Evolutionary conservation across 2,797 vertebrate species (phyloP).

Genomic region (Mormyrops attenuatus): DNA sequence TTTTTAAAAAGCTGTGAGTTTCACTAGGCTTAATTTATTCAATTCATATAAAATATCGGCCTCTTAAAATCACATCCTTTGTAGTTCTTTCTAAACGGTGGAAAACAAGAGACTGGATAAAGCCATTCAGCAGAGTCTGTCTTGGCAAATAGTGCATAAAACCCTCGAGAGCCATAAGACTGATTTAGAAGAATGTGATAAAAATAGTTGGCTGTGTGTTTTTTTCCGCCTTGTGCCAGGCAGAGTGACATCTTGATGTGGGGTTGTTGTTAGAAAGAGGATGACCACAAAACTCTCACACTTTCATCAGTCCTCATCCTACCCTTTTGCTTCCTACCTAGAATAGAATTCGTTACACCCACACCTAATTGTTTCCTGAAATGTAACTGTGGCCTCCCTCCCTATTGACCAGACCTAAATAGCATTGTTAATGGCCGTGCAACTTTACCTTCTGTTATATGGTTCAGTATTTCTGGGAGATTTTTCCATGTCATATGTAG

Average conservation of each 20-base stretch:
- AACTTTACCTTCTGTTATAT: not conserved
- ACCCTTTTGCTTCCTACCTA: slow-evolving; percentile 20
- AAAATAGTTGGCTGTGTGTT: not conserved
- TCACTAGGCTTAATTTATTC: not conserved
- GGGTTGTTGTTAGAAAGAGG: not conserved
- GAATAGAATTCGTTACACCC: slow-evolving; percentile 33
- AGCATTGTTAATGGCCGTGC: slow-evolving; percentile 28
- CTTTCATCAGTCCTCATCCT: slow-evolving; percentile 21
- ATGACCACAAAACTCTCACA: not conserved
- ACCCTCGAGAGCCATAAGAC: not conserved
- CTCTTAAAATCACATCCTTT: not conserved
- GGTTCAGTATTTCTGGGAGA: not conserved
- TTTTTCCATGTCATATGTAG: not conserved
- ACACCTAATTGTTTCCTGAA: slow-evolving; percentile 31
- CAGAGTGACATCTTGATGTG: not conserved
- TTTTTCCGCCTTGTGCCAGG: not conserved
- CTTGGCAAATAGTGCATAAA: not conserved
- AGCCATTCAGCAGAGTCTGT: not conserved
- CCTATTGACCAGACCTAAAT: slow-evolving; percentile 36
- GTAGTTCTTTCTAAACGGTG: not conserved
- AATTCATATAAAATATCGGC: not conserved
- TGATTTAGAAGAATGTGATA: not conserved
- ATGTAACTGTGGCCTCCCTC: slow-evolving; percentile 22
- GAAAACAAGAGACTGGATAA: not conserved
- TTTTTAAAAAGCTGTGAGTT: not conserved